Conservation (phyloP, 2,797 vertebrate species). For the Benthosema pterotum region DNA sequence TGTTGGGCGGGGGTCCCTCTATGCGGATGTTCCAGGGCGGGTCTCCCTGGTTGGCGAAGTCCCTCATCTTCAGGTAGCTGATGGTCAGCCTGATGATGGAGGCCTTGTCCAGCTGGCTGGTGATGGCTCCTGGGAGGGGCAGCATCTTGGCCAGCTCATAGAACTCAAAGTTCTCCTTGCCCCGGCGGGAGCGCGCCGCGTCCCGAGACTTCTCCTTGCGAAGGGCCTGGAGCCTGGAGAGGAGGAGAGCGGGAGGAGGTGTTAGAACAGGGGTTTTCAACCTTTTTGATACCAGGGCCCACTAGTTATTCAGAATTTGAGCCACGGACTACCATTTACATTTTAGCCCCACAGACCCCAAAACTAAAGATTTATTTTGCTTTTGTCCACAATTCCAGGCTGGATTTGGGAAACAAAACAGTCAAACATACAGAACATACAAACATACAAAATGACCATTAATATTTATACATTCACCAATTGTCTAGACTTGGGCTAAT, state of each 20-base stretch:
- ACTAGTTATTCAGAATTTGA: no score
- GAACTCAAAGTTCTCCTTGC: conserved; percentile 99
- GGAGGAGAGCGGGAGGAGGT: neutral
- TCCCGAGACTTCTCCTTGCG: conserved; percentile 98
- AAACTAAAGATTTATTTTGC: no score
- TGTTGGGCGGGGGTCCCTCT: conserved; percentile 96
- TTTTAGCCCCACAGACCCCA: no score
- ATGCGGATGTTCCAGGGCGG: conserved; percentile 96
- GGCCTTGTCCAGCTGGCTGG: conserved; percentile 97
- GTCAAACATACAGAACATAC: no score
- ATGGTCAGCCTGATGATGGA: conserved; percentile 98
- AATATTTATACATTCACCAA: no score
- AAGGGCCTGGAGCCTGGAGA: conserved; percentile 93
- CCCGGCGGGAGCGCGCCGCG: conserved; percentile 93
- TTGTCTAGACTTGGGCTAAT: no score
- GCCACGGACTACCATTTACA: no score
- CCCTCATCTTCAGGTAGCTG: conserved; percentile 99
- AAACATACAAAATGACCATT: no score
- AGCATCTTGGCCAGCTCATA: conserved; percentile 98
- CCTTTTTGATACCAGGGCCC: no score
- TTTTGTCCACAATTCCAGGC: no score
- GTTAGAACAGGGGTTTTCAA: no score
- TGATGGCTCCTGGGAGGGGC: conserved; percentile 97
- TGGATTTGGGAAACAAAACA: no score
- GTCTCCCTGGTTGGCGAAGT: conserved; percentile 97